Evolutionary conservation across 2,797 vertebrate species (phyloP).

Genomic region (Morelia viridis): DNA sequence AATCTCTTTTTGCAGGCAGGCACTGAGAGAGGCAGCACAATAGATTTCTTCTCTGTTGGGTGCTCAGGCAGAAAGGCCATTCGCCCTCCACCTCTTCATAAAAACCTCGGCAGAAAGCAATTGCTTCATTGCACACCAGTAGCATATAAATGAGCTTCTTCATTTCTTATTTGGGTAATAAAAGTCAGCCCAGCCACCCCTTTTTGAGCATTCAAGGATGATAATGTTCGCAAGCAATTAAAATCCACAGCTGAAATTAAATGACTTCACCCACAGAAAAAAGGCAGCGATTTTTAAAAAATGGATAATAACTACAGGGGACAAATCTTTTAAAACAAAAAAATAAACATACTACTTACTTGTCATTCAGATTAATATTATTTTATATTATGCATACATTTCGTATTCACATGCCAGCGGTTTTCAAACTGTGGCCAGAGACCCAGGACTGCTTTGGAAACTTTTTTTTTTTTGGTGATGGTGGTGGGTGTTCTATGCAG

Average conservation of each 20-base stretch:
- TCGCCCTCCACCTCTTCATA: not conserved
- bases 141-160: slow-evolving; percentile 22
- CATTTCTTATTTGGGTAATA: slow-evolving; percentile 17
- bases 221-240: not conserved
- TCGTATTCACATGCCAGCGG: not conserved
- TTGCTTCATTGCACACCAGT: not conserved
- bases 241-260: not conserved
- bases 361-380: not conserved
- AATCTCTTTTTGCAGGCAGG: slow-evolving; percentile 18
- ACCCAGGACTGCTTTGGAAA: not conserved
- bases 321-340: not conserved
- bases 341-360: not conserved
- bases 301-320: not conserved
- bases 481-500: not conserved
- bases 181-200: not conserved
- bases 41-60: slow-evolving; percentile 43
- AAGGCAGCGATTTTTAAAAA: not conserved
- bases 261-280: not conserved
- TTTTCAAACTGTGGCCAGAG: not conserved
- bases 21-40: slow-evolving; percentile 44
- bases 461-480: not conserved
- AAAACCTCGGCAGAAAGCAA: slow-evolving; percentile 25
- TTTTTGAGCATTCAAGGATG: not conserved
- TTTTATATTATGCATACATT: not conserved
- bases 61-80: slow-evolving; percentile 20